A percentile compares a stretch with the other conserved stretches of the same genome.
phyloP scores from a whole-genome alignment of 2,797 vertebrate genomes.

The Taenioides sp. region DNA sequence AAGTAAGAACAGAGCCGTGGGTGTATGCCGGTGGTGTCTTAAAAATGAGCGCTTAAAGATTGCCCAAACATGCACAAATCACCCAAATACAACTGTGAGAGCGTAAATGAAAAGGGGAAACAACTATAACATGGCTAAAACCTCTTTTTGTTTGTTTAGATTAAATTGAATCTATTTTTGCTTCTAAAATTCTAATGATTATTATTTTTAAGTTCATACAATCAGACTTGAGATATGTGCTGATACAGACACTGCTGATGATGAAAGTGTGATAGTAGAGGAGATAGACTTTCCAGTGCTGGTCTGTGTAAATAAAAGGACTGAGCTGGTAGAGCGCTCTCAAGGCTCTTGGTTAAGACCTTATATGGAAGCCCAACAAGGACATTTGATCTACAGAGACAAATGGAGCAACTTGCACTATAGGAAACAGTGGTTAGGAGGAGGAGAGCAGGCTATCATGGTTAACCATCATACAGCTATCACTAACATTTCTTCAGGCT shows the following conservation, averaged over 20 bases:
- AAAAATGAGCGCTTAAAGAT: no score
- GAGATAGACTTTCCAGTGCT: constrained; percentile 53
- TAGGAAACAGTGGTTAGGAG: constrained; percentile 62
- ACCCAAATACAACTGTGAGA: no score
- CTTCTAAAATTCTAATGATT: not conserved
- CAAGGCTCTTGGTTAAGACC: constrained; percentile 63
- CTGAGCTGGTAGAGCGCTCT: constrained; percentile 65
- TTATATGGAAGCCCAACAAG: constrained; percentile 77
- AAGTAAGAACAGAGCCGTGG: no score
- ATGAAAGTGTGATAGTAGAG: constrained; percentile 41
- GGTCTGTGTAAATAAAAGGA: constrained; percentile 70
- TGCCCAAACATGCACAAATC: no score
- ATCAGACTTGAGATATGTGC: no score
- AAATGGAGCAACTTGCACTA: constrained; percentile 73
- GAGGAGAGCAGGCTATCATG: constrained; percentile 41
- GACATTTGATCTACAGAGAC: constrained; percentile 75
- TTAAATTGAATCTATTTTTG: not conserved
- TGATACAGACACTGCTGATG: constrained; percentile 42
- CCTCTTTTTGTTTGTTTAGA: no score
- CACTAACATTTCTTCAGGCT: constrained; percentile 32
- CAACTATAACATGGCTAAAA: no score
- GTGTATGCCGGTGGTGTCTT: no score
- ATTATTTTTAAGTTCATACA: not conserved
- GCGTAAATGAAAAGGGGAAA: no score
- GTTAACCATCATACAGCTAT: constrained; percentile 50